These are phyloP conservation scores for Pyrrhia umbra DNA, from an alignment of 2,888 invertebrate species.

Conservation along the genomic window DNA sequence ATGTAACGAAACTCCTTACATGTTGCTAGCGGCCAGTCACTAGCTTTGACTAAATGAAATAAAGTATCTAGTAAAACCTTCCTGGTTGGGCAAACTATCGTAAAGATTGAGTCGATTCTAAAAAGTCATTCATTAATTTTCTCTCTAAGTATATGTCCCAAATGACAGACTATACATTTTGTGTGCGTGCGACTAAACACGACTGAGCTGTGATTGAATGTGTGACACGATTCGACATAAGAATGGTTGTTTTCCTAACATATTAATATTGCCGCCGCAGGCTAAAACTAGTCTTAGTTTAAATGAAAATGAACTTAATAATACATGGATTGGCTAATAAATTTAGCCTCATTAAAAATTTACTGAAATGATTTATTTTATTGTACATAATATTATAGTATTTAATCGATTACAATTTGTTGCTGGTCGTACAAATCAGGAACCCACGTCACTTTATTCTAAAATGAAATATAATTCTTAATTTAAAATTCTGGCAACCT, in stretches of 20 bases:
- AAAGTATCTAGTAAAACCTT: conserved; percentile 12
- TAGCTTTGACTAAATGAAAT: conserved; percentile 6
- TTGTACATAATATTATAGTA: not conserved
- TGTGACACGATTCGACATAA: not conserved
- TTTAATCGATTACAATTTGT: not conserved
- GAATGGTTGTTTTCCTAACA: not conserved
- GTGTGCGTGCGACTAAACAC: not conserved
- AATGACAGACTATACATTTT: too few relatives aligned
- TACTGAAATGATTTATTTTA: not conserved
- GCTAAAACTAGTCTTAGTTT: too few relatives aligned
- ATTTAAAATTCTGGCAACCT: conserved; percentile 25
- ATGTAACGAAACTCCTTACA: conserved; percentile 35
- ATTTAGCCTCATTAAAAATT: not conserved
- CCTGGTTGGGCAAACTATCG: conserved; percentile 2
- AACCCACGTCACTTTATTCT: not conserved
- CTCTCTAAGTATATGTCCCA: not conserved
- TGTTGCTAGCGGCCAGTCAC: not conserved
- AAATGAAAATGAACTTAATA: not conserved
- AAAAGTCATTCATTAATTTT: not conserved
- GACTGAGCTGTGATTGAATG: not conserved
- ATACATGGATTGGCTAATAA: not conserved
- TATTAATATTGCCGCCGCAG: conserved; percentile 1
- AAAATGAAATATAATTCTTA: conserved; percentile 26
- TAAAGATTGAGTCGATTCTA: not conserved
- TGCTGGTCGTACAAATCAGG: not conserved